Evolutionary conservation across 2,113 vertebrate species (phyloP).

Genomic region (Esox niger): DNA sequence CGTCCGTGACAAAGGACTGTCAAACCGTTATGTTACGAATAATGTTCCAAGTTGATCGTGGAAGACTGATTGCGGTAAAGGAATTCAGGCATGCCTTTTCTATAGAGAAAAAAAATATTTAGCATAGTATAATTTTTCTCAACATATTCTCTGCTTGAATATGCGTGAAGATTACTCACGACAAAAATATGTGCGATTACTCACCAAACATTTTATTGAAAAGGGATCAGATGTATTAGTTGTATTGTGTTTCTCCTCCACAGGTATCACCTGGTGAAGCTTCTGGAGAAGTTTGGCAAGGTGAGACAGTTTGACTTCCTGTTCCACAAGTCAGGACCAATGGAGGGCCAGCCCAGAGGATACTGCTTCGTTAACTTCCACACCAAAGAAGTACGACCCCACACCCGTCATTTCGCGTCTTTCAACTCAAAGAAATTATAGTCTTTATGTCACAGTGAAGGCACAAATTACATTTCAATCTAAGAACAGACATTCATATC

Average conservation of each 20-base stretch:
- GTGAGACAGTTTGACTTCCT: constrained; percentile 99
- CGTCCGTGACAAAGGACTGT: not conserved
- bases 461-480: no score
- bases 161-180: not conserved
- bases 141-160: no score
- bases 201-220: no score
- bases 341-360: constrained; percentile 94
- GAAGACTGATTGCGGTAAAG: no score
- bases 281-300: constrained; percentile 94
- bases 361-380: constrained; percentile 99
- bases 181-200: not conserved
- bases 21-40: not conserved
- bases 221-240: no score
- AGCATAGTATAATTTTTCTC: no score
- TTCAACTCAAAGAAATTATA: not conserved
- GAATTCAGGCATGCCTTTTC: no score
- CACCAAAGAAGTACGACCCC: constrained; percentile 81
- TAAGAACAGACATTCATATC: no score
- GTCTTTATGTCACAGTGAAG: not conserved
- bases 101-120: no score
- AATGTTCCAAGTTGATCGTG: not conserved
- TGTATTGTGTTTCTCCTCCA: not conserved
- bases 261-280: constrained; percentile 93
- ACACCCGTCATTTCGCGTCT: not conserved
- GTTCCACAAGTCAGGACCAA: constrained; percentile 94